These are phyloP conservation scores for Pristionchus mayeri DNA, from an alignment of 2,888 invertebrate genomes.

Conservation along the genomic window DNA sequence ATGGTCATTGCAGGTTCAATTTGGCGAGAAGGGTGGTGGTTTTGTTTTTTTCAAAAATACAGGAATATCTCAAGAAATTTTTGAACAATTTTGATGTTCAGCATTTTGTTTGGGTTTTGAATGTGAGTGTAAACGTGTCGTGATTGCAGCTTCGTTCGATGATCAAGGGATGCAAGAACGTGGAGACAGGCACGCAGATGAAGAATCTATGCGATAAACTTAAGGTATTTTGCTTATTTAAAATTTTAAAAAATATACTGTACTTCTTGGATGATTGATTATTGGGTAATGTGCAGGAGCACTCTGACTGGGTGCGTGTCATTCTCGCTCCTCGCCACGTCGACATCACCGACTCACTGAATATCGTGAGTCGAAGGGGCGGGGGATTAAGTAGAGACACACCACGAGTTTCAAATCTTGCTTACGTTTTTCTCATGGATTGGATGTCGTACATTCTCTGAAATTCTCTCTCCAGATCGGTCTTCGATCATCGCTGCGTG, in stretches of 20 bases:
- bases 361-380: constrained; percentile 15
- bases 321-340: constrained; percentile 10
- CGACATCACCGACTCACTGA: constrained; percentile 45
- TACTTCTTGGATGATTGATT: no score
- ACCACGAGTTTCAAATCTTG: no score
- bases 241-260: background rate
- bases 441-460: no score
- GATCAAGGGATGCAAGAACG: constrained; percentile 36
- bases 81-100: no score
- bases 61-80: no score
- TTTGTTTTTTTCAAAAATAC: no score
- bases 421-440: no score
- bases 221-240: background rate
- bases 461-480: constrained; percentile 60
- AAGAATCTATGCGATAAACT: constrained; percentile 45
- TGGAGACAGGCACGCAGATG: constrained; percentile 41
- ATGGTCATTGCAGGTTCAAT: no score
- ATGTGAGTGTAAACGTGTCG: no score
- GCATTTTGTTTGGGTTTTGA: no score
- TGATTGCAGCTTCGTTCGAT: constrained; percentile 43
- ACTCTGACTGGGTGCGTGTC: constrained; percentile 45
- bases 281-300: constrained; percentile 1
- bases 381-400: no score
- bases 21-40: no score
- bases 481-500: constrained; percentile 58